phyloP scores from a whole-genome alignment of 2,797 vertebrate species.

The Selene dorsalis region DNA sequence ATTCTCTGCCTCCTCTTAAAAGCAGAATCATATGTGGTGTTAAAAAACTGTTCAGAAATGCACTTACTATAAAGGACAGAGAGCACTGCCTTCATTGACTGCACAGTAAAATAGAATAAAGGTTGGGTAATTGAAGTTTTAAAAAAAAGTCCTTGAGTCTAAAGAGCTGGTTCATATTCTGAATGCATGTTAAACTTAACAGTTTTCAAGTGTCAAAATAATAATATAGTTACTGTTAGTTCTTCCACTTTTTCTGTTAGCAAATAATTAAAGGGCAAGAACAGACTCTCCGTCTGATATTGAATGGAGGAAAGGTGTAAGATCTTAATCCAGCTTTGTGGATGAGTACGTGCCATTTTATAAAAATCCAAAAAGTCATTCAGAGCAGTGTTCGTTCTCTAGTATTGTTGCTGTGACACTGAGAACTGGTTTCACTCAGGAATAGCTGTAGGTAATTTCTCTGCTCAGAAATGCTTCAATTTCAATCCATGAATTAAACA shows the following conservation, averaged over 20 bases:
- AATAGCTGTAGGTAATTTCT: not conserved
- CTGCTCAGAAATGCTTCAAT: not conserved
- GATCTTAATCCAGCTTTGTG: not conserved
- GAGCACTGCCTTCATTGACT: constrained; percentile 9
- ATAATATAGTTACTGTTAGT: no score
- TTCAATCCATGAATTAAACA: not conserved
- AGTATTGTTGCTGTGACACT: not conserved
- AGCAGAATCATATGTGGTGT: constrained; percentile 31
- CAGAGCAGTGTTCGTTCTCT: not conserved
- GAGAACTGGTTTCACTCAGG: not conserved
- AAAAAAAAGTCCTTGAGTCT: constrained; percentile 55
- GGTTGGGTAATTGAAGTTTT: constrained; percentile 17
- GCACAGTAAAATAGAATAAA: not conserved
- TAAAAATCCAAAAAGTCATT: not conserved
- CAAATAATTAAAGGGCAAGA: not conserved
- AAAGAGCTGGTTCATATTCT: constrained; percentile 27
- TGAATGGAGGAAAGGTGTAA: not conserved
- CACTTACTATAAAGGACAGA: constrained; percentile 24
- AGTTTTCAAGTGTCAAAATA: constrained; percentile 15
- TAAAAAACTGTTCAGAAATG: constrained; percentile 53
- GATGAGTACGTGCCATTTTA: not conserved
- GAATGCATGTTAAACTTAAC: constrained; percentile 17
- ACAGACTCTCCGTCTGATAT: not conserved
- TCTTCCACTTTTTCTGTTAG: not conserved
- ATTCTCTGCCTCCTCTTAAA: constrained; percentile 5